These are phyloP conservation scores for Chrosomus eos DNA, from an alignment of 2,797 vertebrate species.

Conservation along the genomic window DNA sequence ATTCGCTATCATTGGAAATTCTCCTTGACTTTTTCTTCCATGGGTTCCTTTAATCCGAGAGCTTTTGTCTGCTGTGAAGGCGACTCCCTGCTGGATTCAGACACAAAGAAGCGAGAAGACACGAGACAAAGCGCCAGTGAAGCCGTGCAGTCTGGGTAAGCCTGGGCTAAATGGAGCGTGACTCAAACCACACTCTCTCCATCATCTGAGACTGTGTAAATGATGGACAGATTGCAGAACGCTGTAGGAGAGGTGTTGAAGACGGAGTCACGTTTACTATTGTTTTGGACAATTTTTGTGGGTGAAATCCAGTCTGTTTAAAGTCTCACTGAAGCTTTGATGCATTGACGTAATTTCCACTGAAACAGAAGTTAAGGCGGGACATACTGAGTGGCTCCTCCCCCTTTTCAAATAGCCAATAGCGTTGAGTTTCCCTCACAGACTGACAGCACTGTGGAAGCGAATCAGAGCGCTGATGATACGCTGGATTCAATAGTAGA, in stretches of 20 bases:
- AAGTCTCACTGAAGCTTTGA: too few species aligned
- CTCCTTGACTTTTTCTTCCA: neutral
- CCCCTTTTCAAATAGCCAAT: too few species aligned
- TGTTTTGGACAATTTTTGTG: neutral
- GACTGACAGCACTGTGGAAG: too few species aligned
- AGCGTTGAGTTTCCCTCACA: too few species aligned
- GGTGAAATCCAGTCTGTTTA: too few species aligned
- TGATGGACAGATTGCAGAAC: conserved; percentile 24
- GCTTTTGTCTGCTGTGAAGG: conserved; percentile 22
- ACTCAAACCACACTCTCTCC: conserved; percentile 19
- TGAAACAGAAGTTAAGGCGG: too few species aligned
- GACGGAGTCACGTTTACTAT: neutral
- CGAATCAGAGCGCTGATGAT: too few species aligned
- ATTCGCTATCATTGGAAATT: neutral
- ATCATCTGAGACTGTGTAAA: neutral
- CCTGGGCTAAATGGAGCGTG: conserved; percentile 47
- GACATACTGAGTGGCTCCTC: too few species aligned
- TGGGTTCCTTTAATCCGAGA: conserved; percentile 15
- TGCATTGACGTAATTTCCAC: too few species aligned
- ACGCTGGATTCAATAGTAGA: too few species aligned
- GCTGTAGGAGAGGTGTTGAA: neutral
- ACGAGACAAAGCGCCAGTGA: neutral
- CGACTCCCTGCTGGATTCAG: neutral
- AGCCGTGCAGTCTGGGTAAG: conserved; percentile 5
- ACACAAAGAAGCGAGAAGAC: conserved; percentile 30